Evolutionary conservation across 2,113 vertebrate species (phyloP).

Genomic region (Arothron firmamentum): DNA sequence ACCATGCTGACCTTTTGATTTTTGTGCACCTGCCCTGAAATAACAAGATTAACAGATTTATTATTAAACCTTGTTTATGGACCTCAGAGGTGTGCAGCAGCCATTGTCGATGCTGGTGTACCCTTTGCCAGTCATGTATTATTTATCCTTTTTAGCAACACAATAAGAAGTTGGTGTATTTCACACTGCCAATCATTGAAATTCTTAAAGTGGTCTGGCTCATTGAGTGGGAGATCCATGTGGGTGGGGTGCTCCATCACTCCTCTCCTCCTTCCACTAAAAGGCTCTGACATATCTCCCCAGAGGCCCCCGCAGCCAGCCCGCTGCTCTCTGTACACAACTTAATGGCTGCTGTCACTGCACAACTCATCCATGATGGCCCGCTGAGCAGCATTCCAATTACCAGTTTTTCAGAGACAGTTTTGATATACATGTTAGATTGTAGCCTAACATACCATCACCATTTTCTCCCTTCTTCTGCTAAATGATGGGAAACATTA

Average conservation of each 20-base stretch:
- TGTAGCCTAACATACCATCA: slow-evolving; percentile 16
- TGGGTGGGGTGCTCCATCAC: slow-evolving; percentile 64
- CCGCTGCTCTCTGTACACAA: slow-evolving; percentile 64
- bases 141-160: slow-evolving; percentile 60
- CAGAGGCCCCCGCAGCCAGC: slow-evolving; percentile 56
- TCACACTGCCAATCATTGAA: slow-evolving; percentile 56
- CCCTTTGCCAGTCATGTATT: slow-evolving; percentile 51
- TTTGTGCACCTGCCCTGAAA: no score
- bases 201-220: slow-evolving; percentile 62
- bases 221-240: slow-evolving; percentile 56
- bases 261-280: slow-evolving; percentile 65
- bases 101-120: slow-evolving; percentile 45
- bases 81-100: slow-evolving; percentile 37
- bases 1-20: no score
- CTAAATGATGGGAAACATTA: background rate
- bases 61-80: slow-evolving; percentile 29
- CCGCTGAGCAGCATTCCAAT: slow-evolving; percentile 58
- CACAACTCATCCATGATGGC: slow-evolving; percentile 63
- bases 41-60: no score
- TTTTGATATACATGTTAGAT: slow-evolving; percentile 41
- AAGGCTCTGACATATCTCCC: slow-evolving; percentile 70
- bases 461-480: slow-evolving; percentile 12
- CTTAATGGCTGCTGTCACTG: slow-evolving; percentile 69
- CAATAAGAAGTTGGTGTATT: slow-evolving; percentile 67
- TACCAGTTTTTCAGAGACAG: slow-evolving; percentile 47